Evolutionary conservation across 2,797 vertebrate species (phyloP), one percentile per base, ranked within the genome.

Genomic region (Macrochelys suwanniensis): DNA sequence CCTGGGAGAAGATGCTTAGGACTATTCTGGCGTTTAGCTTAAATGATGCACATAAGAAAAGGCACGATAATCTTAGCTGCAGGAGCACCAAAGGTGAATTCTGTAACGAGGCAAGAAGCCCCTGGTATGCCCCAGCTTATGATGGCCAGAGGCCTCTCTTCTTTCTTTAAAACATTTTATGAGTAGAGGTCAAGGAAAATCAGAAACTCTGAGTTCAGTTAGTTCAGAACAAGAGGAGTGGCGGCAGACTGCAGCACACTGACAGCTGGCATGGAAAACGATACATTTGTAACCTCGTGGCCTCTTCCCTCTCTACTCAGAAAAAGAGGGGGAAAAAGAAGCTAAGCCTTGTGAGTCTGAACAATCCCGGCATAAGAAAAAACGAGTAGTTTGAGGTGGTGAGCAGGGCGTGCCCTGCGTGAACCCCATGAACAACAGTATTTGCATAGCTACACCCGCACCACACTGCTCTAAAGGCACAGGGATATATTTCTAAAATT

Each of bases 331-430:
- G 21, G 5, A 37, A 31, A 92, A 47, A 5, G 13, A 28, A 11
- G 28, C 25, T 1, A 9, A 87, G 37, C 87, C 59, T 49, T n/a
- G 4, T 0, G 3, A 3, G 23, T 61, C 25, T 23, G 82, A 51
- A 33, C 0, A 0, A 16, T 28, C 19, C 21, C 37, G 3, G 49
- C 1, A 2, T 37, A 51, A n/a, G 33, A 84, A 10, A n/a, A 5
- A 1, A 37, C 1, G 42, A 33, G 3, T 16, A 8, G 33, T 28
- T 11, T 11, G 33, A n/a, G 31, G 49, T 51, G 50, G 33, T 5
- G 19, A 80, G 50, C 33, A 19, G 10, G 50, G 9, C 33, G 5
- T 17, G 11, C 80, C 42, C 45, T 31, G 6, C 28, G 11, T 61
- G 42, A 61, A 49, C 56, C 12, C 17, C 19, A 25, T 45, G 33